These are phyloP conservation scores for Myanophis thanlyinensis DNA, from an alignment of 2,113 vertebrate species.

Conservation along the genomic window DNA sequence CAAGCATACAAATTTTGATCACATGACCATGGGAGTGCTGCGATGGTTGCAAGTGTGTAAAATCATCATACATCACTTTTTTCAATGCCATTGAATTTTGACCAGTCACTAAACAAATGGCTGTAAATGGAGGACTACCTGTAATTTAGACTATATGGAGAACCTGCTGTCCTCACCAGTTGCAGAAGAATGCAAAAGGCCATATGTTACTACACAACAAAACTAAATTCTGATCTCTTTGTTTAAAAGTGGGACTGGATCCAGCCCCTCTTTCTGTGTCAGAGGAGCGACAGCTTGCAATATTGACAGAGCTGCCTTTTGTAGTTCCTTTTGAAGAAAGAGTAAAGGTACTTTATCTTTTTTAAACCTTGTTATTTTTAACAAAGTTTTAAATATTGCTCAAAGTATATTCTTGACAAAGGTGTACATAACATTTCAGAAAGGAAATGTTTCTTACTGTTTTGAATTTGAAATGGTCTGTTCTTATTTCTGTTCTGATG, in stretches of 20 bases:
- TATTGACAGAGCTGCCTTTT: conserved; percentile 96
- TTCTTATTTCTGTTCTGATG: neutral
- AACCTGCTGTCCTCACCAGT: neutral
- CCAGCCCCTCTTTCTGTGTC: conserved; percentile 93
- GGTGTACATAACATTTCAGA: neutral
- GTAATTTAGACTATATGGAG: neutral
- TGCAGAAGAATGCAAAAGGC: neutral
- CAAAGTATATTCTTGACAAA: neutral
- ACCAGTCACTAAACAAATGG: neutral
- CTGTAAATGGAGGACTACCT: neutral
- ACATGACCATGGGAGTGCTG: neutral
- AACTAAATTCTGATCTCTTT: neutral
- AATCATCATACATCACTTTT: neutral
- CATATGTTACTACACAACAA: conserved; percentile 5
- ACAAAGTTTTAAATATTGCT: neutral
- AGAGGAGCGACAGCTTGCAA: conserved; percentile 93
- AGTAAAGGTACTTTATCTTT: conserved; percentile 86
- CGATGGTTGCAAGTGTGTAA: neutral
- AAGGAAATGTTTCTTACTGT: neutral
- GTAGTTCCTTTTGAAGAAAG: conserved; percentile 98
- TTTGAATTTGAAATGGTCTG: neutral
- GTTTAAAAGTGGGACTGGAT: conserved; percentile 85
- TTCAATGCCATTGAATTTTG: neutral
- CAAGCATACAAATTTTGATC: neutral
- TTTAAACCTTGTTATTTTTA: fast-evolving